phyloP scores from a whole-genome alignment of 2,888 invertebrate species.

The Galerucella calmariensis region DNA sequence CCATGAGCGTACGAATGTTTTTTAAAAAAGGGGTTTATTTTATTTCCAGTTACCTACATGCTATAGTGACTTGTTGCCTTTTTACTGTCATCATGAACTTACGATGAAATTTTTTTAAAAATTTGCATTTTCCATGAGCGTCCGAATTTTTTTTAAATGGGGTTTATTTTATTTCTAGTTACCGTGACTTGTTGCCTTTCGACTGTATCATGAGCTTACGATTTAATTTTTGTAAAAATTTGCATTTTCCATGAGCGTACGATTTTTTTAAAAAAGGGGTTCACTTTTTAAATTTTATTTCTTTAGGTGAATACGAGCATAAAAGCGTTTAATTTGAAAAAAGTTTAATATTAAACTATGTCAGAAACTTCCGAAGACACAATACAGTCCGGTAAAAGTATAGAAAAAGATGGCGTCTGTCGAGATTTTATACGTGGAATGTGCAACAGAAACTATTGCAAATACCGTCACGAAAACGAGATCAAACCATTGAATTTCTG shows the following conservation, averaged over 20 bases:
- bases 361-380: slow-evolving; percentile 60
- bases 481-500: slow-evolving; percentile 67
- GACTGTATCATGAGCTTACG: too few species aligned
- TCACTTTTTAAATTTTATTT: not conserved
- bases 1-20: not conserved
- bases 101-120: too few species aligned
- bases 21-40: not conserved
- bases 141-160: not conserved
- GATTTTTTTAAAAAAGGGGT: not conserved
- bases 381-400: slow-evolving; percentile 52
- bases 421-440: slow-evolving; percentile 71
- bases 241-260: too few species aligned
- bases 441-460: slow-evolving; percentile 69
- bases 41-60: not conserved
- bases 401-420: slow-evolving; percentile 65
- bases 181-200: too few species aligned
- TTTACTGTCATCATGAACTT: too few species aligned
- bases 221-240: too few species aligned
- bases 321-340: not conserved
- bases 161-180: not conserved
- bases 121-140: too few species aligned
- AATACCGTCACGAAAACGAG: slow-evolving; percentile 68
- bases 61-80: too few species aligned
- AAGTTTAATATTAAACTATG: slow-evolving; percentile 47
- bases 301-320: not conserved